Percentiles rank a stretch among this genome's conserved stretches.
Conservation (phyloP, 2,888 invertebrate species). For the Amaurobius ferox region DNA sequence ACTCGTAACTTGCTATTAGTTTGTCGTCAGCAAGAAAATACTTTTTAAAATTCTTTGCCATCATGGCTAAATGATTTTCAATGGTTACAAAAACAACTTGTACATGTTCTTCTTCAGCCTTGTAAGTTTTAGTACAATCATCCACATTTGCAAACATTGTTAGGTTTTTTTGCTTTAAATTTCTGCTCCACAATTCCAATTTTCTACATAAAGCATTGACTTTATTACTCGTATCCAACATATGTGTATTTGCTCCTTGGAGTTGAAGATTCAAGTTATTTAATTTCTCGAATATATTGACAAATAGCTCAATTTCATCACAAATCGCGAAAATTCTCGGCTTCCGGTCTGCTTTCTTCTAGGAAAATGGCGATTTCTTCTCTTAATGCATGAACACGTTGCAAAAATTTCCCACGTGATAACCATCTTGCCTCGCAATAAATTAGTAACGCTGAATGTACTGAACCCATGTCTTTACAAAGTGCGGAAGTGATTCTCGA, state of each 20-base stretch:
- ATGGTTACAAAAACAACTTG: constrained; percentile 20
- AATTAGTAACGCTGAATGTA: constrained; percentile 7
- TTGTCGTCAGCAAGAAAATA: neutral
- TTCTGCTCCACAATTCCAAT: constrained; percentile 56
- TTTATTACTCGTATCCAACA: constrained; percentile 51
- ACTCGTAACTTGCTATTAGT: constrained; percentile 16
- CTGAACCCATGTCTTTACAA: constrained; percentile 32
- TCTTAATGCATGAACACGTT: neutral
- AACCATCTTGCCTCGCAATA: constrained; percentile 13
- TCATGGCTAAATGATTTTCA: constrained; percentile 35
- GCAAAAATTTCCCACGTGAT: constrained; percentile 7
- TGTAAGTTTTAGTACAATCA: constrained; percentile 20
- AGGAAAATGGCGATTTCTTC: no score
- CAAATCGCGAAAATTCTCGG: no score
- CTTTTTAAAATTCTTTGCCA: constrained; percentile 28
- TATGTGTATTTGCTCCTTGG: constrained; percentile 43
- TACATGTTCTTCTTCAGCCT: constrained; percentile 14
- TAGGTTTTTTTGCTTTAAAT: constrained; percentile 45
- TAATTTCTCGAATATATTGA: constrained; percentile 56
- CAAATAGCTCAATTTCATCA: no score
- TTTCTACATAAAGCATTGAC: constrained; percentile 44
- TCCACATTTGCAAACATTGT: constrained; percentile 41
- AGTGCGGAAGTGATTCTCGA: constrained; percentile 28
- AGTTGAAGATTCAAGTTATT: constrained; percentile 51
- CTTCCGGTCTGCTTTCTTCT: no score